phyloP scores from a whole-genome alignment of 1,140 invertebrate genomes.

The Drosophila setifemur region DNA sequence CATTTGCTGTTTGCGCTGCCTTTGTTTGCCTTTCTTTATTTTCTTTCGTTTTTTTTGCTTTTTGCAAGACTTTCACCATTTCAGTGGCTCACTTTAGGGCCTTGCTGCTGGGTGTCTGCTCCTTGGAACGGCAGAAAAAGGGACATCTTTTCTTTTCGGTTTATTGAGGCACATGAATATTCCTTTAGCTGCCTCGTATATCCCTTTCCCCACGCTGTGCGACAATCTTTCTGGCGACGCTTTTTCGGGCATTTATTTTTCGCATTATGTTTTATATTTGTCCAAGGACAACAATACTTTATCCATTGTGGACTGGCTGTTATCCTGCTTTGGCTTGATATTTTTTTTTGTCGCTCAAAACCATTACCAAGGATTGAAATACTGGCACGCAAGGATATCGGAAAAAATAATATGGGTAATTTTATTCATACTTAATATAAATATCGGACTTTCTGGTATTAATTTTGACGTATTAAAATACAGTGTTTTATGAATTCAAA shows the following conservation, averaged over 20 bases:
- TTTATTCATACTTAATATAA: too few relatives aligned
- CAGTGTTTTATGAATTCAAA: too few relatives aligned
- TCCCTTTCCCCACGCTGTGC: not conserved
- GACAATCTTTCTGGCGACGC: slow-evolving; percentile 1
- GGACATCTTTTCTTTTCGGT: slow-evolving; percentile 70
- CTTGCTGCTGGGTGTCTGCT: slow-evolving; percentile 5
- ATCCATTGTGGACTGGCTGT: slow-evolving; percentile 30
- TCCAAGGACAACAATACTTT: slow-evolving; percentile 47
- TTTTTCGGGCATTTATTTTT: slow-evolving; percentile 44
- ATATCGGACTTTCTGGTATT: too few relatives aligned
- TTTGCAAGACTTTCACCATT: slow-evolving; percentile 26
- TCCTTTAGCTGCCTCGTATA: slow-evolving; percentile 58
- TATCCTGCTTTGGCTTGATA: slow-evolving; percentile 33
- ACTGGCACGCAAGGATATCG: not conserved
- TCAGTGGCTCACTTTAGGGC: slow-evolving; percentile 49
- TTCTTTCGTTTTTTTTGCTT: slow-evolving; percentile 9
- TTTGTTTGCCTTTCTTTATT: slow-evolving; percentile 35
- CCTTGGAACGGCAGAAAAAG: slow-evolving; percentile 37
- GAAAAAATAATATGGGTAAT: too few relatives aligned
- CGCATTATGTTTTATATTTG: slow-evolving; percentile 42
- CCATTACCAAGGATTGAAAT: slow-evolving; percentile 16
- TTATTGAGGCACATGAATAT: slow-evolving; percentile 79
- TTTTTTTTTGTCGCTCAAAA: not conserved
- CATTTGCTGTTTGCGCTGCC: slow-evolving; percentile 59
- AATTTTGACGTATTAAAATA: too few relatives aligned